phyloP scores from a whole-genome alignment of 2,888 invertebrate species.

The Bellardia bayeri region DNA sequence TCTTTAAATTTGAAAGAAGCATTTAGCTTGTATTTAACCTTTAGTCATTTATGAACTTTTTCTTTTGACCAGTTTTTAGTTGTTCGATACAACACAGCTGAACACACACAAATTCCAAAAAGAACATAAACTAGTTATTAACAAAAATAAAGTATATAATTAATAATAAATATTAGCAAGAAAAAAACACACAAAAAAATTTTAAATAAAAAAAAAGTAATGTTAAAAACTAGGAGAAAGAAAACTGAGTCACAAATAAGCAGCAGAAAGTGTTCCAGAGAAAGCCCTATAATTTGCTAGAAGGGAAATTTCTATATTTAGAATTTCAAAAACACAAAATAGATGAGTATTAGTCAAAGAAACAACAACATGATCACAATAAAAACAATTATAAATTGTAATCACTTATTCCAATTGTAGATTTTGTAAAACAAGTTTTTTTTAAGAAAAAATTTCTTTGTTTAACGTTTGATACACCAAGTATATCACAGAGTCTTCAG shows the following conservation, averaged over 20 bases:
- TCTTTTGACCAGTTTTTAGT: conserved; percentile 13
- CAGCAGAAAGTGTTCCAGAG: neutral
- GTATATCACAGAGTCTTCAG: neutral
- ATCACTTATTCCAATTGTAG: no score
- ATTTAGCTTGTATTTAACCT: conserved; percentile 21
- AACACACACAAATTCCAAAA: neutral
- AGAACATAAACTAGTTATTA: conserved; percentile 23
- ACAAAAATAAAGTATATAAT: conserved; percentile 1
- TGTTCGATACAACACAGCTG: neutral
- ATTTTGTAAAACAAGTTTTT: no score
- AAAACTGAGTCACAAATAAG: conserved; percentile 4
- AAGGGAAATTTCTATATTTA: neutral
- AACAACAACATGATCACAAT: no score
- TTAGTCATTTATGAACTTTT: conserved; percentile 36
- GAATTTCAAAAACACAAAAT: neutral
- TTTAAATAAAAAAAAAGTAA: neutral
- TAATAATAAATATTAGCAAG: neutral
- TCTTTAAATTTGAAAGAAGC: neutral
- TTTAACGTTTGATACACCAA: no score
- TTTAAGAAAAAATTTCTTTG: no score
- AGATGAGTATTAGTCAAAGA: no score
- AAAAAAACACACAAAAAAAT: neutral
- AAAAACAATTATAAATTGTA: no score
- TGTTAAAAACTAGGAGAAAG: neutral
- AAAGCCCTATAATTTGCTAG: neutral